phyloP scores from a whole-genome alignment of 1,140 invertebrate genomes.

The Gonioctena quinquepunctata region DNA sequence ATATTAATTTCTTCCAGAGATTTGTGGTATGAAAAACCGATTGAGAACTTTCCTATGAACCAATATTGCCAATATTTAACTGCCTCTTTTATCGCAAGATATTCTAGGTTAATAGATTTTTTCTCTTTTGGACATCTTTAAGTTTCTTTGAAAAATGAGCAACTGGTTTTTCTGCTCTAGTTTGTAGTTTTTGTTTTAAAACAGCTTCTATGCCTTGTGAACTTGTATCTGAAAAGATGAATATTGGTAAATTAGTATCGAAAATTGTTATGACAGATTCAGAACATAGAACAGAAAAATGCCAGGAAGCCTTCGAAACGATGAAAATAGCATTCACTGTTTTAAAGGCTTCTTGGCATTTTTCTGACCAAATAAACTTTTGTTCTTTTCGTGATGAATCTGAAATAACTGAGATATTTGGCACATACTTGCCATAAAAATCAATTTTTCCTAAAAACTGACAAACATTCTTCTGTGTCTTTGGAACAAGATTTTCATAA shows the following conservation, averaged over 20 bases:
- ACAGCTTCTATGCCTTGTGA: constrained; percentile 49
- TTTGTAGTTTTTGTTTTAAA: constrained; percentile 46
- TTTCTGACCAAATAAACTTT: neutral
- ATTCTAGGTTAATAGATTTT: constrained; percentile 52
- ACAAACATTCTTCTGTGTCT: constrained; percentile 29
- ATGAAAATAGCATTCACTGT: constrained; percentile 18
- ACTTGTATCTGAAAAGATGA: constrained; percentile 40
- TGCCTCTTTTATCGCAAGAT: constrained; percentile 53
- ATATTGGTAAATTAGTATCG: neutral
- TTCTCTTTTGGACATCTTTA: constrained; percentile 48
- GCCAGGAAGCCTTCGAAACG: too few species aligned
- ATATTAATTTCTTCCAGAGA: constrained; percentile 54
- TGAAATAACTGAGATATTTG: constrained; percentile 27
- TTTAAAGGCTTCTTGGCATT: neutral
- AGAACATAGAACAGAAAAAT: neutral
- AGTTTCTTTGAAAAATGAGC: constrained; percentile 51
- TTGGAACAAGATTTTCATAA: constrained; percentile 35
- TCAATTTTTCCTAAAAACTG: constrained; percentile 39
- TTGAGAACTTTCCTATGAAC: constrained; percentile 52
- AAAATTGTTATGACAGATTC: neutral
- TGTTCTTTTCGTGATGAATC: constrained; percentile 36
- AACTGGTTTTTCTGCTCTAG: constrained; percentile 42
- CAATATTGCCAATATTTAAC: constrained; percentile 54
- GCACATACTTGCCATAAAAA: constrained; percentile 38
- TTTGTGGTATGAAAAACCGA: constrained; percentile 54